Evolutionary conservation across 2,888 invertebrate species (phyloP), one percentile per base, ranked within the genome.

Genomic region (Pollenia griseotomentosa): DNA sequence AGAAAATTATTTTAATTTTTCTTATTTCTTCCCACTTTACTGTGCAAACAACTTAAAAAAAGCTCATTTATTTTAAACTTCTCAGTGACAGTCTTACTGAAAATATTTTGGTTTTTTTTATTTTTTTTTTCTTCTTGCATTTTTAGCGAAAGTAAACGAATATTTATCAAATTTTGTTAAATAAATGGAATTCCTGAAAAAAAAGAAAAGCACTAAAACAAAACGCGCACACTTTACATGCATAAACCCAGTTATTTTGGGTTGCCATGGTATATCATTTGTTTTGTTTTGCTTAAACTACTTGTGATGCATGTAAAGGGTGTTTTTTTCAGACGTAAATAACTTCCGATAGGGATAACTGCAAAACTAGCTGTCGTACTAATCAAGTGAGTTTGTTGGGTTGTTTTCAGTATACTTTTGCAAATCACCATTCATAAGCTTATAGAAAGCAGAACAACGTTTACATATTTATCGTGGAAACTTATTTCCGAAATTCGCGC

Each of bases 111-210:
- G 1, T 10, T 12, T 59, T 51, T 14, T 19, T 70, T 70, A 2
- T 66, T 1, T n/a, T 14, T 0, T 5, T 33, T 33, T 33, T 33
- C 6, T 48, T 48, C 42, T 78, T 51, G 19, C 12, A 46, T 40
- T 59, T 77, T 80, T 61, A 73, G 81, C 63, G 85, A 81, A 81
- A 81, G 79, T 74, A 70, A 83, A 79, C 44, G 42, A 53, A 68
- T 70, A 55, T 77, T 77, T 63, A 55, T 59, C 51, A 83, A 77
- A 75, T 65, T 46, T 71, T 65, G 57, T 66, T 51, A 61, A 65
- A 65, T 57, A 81, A 74, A 55, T 70, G 68, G 51, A 77, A 48
- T 77, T 51, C 16, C 11, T 2, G 19, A 42, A 40, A 63, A 63
- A 66, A 59, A 3, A 71, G 14, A 40, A 16, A 14, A 68, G 2